These are phyloP conservation scores for Pteronotus mesoamericanus DNA, from an alignment of 2,797 vertebrate genomes.

Conservation along the genomic window DNA sequence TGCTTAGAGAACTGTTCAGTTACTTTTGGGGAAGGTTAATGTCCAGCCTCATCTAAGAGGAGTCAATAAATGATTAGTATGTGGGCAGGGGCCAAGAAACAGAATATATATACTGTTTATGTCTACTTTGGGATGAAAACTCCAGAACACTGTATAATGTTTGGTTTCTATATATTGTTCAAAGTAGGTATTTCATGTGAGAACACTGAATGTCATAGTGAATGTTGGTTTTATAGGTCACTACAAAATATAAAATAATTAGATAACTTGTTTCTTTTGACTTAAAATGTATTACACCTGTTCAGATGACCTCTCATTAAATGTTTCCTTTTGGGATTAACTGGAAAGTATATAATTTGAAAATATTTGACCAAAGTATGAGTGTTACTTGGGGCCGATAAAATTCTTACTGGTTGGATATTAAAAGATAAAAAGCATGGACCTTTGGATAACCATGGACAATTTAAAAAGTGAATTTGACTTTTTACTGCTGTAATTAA, in stretches of 20 bases:
- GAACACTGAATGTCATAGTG: conserved; percentile 24
- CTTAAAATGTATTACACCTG: not conserved
- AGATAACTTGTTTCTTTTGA: not conserved
- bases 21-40: not conserved
- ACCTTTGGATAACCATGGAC: not conserved
- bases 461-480: not conserved
- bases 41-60: not conserved
- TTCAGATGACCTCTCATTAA: not conserved
- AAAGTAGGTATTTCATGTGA: not conserved
- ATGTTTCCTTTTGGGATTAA: not conserved
- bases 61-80: not conserved
- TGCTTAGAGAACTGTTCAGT: conserved; percentile 2
- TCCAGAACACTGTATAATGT: not conserved
- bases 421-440: not conserved
- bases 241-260: conserved; percentile 36
- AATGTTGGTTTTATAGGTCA: conserved; percentile 43
- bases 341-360: not conserved
- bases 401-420: not conserved
- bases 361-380: not conserved
- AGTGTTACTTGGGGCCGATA: not conserved
- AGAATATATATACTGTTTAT: not conserved
- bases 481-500: conserved; percentile 24
- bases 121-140: not conserved
- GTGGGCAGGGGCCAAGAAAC: not conserved
- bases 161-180: not conserved